Evolutionary conservation across 1,140 invertebrate species (phyloP).

Genomic region (Hestina assimilis): DNA sequence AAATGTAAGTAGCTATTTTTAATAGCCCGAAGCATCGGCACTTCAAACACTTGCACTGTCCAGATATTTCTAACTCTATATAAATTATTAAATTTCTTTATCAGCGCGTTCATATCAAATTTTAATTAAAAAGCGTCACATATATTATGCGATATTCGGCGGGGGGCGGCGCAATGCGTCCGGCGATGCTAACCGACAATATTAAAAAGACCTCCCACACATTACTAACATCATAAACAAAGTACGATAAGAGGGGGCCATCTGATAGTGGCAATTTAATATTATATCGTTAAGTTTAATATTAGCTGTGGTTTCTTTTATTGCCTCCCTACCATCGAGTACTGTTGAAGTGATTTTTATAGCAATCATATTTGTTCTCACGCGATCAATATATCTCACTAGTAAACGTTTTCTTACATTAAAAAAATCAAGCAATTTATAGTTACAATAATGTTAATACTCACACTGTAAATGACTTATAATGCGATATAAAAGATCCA

Average conservation of each 20-base stretch:
- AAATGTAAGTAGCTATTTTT: neutral
- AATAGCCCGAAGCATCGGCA: slow-evolving; percentile 22
- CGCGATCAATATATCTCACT: slow-evolving; percentile 47
- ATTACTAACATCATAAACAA: slow-evolving; percentile 26
- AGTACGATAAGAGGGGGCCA: slow-evolving; percentile 37
- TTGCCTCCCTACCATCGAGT: slow-evolving; percentile 65
- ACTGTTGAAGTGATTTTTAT: slow-evolving; percentile 58
- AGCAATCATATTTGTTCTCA: slow-evolving; percentile 68
- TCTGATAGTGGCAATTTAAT: slow-evolving; percentile 50
- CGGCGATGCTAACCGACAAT: slow-evolving; percentile 40
- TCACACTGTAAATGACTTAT: too few relatives aligned
- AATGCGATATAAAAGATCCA: too few relatives aligned
- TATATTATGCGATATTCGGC: slow-evolving; percentile 72
- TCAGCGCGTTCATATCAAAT: slow-evolving; percentile 67
- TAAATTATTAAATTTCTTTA: slow-evolving; percentile 70
- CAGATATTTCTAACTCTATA: slow-evolving; percentile 47
- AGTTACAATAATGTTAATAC: too few relatives aligned
- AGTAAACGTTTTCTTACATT: too few relatives aligned
- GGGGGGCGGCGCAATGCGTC: slow-evolving; percentile 61
- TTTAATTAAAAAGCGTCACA: slow-evolving; percentile 77
- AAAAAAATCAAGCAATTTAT: too few relatives aligned
- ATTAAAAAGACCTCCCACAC: slow-evolving; percentile 39
- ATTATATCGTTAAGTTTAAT: slow-evolving; percentile 77
- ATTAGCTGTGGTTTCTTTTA: slow-evolving; percentile 71
- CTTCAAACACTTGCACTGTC: slow-evolving; percentile 27